These are phyloP conservation scores for Macheiramphus alcinus DNA, from an alignment of 2,113 vertebrate genomes.

Conservation along the genomic window DNA sequence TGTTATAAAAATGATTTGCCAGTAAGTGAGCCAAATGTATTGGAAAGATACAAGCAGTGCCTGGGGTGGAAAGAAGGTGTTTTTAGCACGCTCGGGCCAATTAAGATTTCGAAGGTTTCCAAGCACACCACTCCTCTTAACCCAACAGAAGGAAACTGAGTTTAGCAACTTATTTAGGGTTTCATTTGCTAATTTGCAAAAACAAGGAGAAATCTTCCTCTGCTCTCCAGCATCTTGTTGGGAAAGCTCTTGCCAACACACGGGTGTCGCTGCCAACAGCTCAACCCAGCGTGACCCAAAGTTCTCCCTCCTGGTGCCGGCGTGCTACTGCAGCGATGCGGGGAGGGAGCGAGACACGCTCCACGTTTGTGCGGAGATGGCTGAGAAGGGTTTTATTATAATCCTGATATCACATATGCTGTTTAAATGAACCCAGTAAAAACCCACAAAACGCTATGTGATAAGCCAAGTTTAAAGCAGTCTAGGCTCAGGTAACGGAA, in stretches of 20 bases:
- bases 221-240: constrained; percentile 16
- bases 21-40: neutral
- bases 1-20: neutral
- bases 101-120: neutral
- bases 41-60: neutral
- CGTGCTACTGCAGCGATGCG: neutral
- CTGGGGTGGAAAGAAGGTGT: constrained; percentile 7
- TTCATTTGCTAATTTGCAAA: constrained; percentile 52
- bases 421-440: fast-evolving
- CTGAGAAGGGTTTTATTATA: neutral
- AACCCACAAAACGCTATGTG: fast-evolving
- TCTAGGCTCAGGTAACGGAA: neutral
- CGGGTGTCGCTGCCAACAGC: neutral
- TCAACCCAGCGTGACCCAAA: constrained; percentile 20
- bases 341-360: neutral
- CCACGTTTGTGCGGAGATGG: neutral
- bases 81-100: neutral
- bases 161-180: constrained; percentile 38
- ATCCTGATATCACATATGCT: neutral
- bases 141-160: constrained; percentile 36
- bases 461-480: neutral
- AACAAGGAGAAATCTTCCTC: constrained; percentile 32
- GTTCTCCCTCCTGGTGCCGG: neutral
- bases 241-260: constrained; percentile 3
- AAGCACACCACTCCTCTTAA: constrained; percentile 16